Percentiles rank a stretch among this genome's conserved stretches.
phyloP scores from a whole-genome alignment of 2,888 invertebrate genomes.

The Erebia epiphron region DNA sequence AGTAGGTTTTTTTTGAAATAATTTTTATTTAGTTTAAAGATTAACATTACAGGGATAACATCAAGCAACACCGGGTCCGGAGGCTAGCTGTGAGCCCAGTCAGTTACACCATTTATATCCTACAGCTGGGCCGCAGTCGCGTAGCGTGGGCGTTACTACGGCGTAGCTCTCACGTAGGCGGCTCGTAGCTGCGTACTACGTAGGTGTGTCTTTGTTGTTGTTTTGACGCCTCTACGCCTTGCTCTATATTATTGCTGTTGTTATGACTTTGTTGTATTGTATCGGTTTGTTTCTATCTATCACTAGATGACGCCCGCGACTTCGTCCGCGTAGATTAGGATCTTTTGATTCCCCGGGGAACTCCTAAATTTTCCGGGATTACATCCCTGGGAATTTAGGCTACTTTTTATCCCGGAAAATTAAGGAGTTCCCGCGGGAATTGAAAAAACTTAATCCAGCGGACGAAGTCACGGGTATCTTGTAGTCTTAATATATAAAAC shows the following conservation, averaged over 20 bases:
- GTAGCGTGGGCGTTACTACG: constrained; percentile 57
- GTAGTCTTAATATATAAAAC: no score
- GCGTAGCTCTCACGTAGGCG: constrained; percentile 39
- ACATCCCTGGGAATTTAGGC: no score
- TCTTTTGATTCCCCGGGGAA: not conserved
- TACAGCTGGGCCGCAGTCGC: constrained; percentile 15
- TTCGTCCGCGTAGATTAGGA: not conserved
- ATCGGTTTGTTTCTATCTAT: not conserved
- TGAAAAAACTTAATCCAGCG: no score
- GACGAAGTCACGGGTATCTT: no score
- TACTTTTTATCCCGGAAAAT: no score
- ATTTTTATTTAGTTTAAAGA: no score
- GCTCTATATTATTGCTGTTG: not conserved
- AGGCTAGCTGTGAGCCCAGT: not conserved
- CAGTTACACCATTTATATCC: constrained; percentile 24
- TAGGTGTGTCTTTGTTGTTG: constrained; percentile 45
- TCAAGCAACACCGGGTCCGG: not conserved
- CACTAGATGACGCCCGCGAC: not conserved
- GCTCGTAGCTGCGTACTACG: constrained; percentile 25
- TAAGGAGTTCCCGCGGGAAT: no score
- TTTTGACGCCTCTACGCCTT: constrained; percentile 42
- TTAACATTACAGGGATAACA: no score
- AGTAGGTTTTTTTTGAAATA: no score
- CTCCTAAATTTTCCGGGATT: not conserved
- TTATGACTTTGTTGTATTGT: no score